Conservation (phyloP, 2,797 vertebrate genomes). For the Mus minutoides region DNA sequence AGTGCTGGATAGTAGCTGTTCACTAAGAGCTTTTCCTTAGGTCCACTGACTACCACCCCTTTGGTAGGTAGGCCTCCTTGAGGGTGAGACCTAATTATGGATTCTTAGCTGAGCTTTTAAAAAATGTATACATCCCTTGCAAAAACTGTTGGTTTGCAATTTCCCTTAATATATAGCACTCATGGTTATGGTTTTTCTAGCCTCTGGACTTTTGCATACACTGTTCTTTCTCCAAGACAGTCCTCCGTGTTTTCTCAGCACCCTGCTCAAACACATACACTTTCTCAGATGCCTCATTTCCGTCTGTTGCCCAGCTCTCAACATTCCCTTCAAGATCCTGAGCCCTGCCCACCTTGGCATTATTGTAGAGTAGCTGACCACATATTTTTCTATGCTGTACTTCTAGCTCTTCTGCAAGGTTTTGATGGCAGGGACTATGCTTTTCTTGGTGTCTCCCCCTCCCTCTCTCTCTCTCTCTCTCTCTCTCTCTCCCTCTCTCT, state of each 20-base stretch:
- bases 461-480: too few species aligned
- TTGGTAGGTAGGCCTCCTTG: constrained; percentile 34
- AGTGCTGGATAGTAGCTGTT: neutral
- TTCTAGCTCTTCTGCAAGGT: neutral
- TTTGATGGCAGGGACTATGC: neutral
- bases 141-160: constrained; percentile 29
- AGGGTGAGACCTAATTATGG: neutral
- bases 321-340: constrained; percentile 3
- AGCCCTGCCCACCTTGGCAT: neutral
- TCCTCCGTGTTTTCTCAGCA: neutral
- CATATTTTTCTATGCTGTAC: neutral
- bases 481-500: too few species aligned
- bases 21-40: neutral
- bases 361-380: neutral
- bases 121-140: neutral
- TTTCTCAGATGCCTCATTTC: neutral
- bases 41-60: neutral
- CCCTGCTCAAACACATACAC: neutral
- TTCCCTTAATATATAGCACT: neutral
- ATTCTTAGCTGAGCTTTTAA: neutral
- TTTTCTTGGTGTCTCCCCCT: neutral
- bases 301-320: neutral
- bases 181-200: neutral
- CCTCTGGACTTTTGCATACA: neutral
- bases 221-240: neutral